A percentile compares a stretch with the other conserved stretches of the same genome.
These are phyloP conservation scores for Eulithis testata DNA, from an alignment of 2,888 invertebrate species.

Conservation along the genomic window DNA sequence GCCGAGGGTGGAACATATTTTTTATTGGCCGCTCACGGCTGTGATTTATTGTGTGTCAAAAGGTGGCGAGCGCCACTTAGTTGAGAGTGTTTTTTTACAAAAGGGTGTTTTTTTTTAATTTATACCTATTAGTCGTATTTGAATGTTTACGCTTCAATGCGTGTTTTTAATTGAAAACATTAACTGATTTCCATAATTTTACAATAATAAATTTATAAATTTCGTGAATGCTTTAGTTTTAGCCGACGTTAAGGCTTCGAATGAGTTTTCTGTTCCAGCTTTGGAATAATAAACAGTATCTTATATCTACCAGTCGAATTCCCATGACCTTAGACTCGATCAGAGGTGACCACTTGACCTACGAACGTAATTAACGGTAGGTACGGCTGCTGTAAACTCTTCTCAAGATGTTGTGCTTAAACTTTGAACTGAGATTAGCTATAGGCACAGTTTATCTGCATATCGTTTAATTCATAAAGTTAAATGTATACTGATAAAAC, in stretches of 20 bases:
- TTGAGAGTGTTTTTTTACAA: conserved; percentile 73
- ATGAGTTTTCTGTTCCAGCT: neutral
- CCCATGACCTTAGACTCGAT: conserved; percentile 34
- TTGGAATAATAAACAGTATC: conserved; percentile 1
- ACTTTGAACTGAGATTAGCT: conserved; percentile 28
- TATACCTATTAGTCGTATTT: conserved; percentile 63
- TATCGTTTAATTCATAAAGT: neutral
- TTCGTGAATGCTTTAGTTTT: neutral
- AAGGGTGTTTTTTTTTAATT: conserved; percentile 63
- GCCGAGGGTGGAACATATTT: conserved; percentile 84
- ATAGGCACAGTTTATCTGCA: conserved; percentile 1
- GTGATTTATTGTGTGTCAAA: conserved; percentile 84
- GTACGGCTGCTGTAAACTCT: conserved; percentile 25
- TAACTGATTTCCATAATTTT: conserved; percentile 1
- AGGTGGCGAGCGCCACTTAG: conserved; percentile 84
- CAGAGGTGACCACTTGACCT: conserved; percentile 32
- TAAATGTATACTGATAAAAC: neutral
- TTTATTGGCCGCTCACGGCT: conserved; percentile 82
- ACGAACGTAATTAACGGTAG: conserved; percentile 34
- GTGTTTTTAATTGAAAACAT: conserved; percentile 35
- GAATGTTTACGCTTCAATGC: conserved; percentile 40
- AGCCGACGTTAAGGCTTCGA: neutral
- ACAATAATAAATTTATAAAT: neutral
- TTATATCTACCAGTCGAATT: conserved; percentile 20
- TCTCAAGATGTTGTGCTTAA: conserved; percentile 26